Conservation (phyloP, 53 echinoderm and acorn worm species). For the Holothuria leucospilota region DNA sequence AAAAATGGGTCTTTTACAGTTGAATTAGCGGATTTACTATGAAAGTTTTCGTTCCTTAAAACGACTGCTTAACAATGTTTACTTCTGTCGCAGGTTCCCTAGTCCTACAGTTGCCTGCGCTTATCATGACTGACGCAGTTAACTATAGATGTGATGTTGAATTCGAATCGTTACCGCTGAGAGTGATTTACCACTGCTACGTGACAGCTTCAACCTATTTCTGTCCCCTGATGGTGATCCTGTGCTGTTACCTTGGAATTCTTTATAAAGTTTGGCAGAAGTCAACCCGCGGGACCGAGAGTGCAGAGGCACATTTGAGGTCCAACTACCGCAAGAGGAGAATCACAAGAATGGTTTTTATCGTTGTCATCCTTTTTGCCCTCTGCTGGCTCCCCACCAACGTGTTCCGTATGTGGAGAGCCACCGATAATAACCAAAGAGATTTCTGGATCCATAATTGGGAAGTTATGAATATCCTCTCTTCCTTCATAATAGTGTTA, state of each 20-base stretch:
- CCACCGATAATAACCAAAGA: constrained; percentile 31
- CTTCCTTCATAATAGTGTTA: constrained; percentile 58
- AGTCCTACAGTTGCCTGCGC: constrained; percentile 53
- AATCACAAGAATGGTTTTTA: constrained; percentile 87
- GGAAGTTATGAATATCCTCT: constrained; percentile 47
- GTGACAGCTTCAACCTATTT: constrained; percentile 70
- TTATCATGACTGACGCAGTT: constrained; percentile 26
- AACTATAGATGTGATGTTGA: constrained; percentile 2
- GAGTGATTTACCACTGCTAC: constrained; percentile 56
- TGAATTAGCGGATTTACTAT: too few relatives aligned
- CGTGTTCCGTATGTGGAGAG: constrained; percentile 65
- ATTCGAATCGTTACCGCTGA: constrained; percentile 16
- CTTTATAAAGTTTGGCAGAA: constrained; percentile 79
- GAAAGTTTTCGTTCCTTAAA: too few relatives aligned
- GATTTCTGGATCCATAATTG: constrained; percentile 5
- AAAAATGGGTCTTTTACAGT: too few relatives aligned
- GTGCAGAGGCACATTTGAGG: constrained; percentile 77
- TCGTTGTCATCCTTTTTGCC: constrained; percentile 78
- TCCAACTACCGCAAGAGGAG: constrained; percentile 80
- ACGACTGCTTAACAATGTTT: neutral
- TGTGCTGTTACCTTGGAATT: constrained; percentile 80
- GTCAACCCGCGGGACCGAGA: constrained; percentile 69
- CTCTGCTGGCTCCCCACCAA: constrained; percentile 85
- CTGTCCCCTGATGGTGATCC: constrained; percentile 69
- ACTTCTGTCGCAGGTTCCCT: constrained; percentile 44